Conservation (phyloP, 2,888 invertebrate species). For the Xestoiulus laeticollis region DNA sequence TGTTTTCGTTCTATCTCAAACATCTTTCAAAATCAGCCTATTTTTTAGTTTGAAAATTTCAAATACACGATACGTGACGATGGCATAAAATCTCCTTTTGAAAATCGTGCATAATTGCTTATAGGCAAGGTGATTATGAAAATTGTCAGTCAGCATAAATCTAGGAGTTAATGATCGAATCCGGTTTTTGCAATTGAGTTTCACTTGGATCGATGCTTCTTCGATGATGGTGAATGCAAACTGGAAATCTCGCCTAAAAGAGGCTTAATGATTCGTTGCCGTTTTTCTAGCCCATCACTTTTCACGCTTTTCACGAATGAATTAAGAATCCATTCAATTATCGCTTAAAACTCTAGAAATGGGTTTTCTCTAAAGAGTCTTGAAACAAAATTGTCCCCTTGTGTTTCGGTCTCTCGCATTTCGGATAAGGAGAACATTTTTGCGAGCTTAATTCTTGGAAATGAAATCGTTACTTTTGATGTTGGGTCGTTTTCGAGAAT, state of each 20-base stretch:
- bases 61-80: no score
- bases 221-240: not conserved
- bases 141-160: not conserved
- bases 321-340: constrained; percentile 29
- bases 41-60: not conserved
- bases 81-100: not conserved
- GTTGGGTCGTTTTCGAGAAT: not conserved
- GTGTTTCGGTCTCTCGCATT: constrained; percentile 20
- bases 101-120: not conserved
- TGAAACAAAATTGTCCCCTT: constrained; percentile 15
- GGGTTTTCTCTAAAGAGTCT: not conserved
- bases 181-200: not conserved
- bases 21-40: not conserved
- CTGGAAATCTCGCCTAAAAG: not conserved
- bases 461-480: constrained; percentile 31
- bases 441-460: constrained; percentile 15
- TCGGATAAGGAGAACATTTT: not conserved
- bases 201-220: not conserved
- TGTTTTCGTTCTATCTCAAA: not conserved
- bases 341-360: not conserved
- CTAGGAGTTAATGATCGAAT: not conserved
- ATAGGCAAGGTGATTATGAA: no score
- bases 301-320: constrained; percentile 29
- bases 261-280: constrained; percentile 1
- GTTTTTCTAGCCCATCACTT: constrained; percentile 29